Base-by-base conservation (phyloP, 2,797 vertebrate genomes). In the Podarcis lilfordi region DNA sequence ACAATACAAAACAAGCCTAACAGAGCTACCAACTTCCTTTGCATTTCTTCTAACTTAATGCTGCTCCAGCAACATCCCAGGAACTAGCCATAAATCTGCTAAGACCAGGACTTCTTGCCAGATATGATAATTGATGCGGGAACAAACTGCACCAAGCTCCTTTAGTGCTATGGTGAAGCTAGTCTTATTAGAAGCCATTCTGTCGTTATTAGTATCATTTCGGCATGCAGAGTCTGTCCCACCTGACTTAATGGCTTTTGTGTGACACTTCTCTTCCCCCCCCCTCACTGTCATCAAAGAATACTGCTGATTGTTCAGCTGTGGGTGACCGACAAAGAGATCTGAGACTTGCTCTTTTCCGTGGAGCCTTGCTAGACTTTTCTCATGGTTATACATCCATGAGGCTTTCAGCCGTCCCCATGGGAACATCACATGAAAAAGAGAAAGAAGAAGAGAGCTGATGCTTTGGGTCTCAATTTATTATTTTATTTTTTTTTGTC, bases 291-390 rank as follows among this genome's bases (percentile, higher is more conserved):
- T 89, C 72, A 79, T 80, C 90, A 89, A 88, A 91, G 89, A 92
- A 89, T 86, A 21, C 71, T 79, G 85, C 50, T 0, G 17, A 91
- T 91, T 89, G 90, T 86, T 94, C 87, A 91, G 89, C 89, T 88
- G 77, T 87, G 86, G 13, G 71, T 91, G 8, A 40, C 21, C 81
- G 75, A 71, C 0, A 21, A 94, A 79, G 8, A 88, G 76, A 92
- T 90, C 71, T 59, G 37, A 69, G 35, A 81, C 55, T 45, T 64
- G 61, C 21, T 61, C 21, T 61, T 61, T 92, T 91, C 61, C 87
- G 71, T 82, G 66, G 74, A 91, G 74, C 10, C 79, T 72, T 43
- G 25, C 17, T 27, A 80, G 81, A 27, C 10, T 72, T 76, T 82
- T 88, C 68, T 84, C n/a, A 84, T 43, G 35, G 45, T 79, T 64